Percentiles rank a stretch among this genome's conserved stretches.
Evolutionary conservation across 2,888 invertebrate genomes (phyloP).

Genomic region (Parnassius mnemosyne): DNA sequence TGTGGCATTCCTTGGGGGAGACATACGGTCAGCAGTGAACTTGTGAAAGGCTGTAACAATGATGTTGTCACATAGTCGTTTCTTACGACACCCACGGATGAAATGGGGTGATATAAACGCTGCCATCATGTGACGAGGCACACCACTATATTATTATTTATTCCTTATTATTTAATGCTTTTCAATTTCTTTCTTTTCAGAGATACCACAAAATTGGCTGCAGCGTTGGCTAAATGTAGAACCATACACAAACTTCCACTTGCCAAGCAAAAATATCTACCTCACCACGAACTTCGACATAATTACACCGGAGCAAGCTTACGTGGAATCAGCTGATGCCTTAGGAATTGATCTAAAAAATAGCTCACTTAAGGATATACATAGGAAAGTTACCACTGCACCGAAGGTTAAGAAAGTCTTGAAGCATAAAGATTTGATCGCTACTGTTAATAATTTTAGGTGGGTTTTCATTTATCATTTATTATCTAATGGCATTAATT

Average conservation of each 20-base stretch:
- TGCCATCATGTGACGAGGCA: no score
- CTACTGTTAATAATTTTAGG: constrained; percentile 70
- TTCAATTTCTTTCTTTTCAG: constrained; percentile 40
- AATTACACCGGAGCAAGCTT: constrained; percentile 63
- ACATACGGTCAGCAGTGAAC: no score
- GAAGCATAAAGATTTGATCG: constrained; percentile 56
- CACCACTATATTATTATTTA: no score
- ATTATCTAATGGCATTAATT: background rate
- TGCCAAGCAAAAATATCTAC: constrained; percentile 87
- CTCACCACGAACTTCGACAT: constrained; percentile 86
- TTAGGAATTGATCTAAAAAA: constrained; percentile 51
- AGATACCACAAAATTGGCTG: constrained; percentile 83
- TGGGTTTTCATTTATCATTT: constrained; percentile 30
- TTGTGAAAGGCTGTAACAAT: no score
- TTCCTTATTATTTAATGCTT: no score
- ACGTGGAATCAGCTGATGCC: constrained; percentile 47
- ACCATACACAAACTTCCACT: constrained; percentile 80
- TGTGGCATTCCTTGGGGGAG: no score
- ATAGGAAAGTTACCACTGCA: constrained; percentile 45
- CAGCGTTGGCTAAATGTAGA: constrained; percentile 81
- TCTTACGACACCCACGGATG: no score
- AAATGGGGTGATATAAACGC: no score
- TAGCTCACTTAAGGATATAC: constrained; percentile 56
- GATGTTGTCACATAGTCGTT: no score
- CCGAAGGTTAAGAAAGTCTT: constrained; percentile 40